Percentiles rank a stretch among this genome's conserved stretches.
Evolutionary conservation across 2,888 invertebrate species (phyloP).

Genomic region (Bombylius major): DNA sequence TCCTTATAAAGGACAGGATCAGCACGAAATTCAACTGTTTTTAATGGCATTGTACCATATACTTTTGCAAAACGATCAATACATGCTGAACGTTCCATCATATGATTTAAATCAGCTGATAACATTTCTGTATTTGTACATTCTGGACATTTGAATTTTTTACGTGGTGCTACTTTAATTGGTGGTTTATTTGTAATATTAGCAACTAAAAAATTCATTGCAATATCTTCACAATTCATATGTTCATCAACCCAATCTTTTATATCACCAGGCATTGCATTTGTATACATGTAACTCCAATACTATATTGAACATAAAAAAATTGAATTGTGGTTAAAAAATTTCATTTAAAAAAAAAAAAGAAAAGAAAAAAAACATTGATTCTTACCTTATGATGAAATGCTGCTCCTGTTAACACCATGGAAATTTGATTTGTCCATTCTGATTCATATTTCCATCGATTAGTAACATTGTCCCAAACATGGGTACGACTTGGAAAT

Average conservation of each 20-base stretch:
- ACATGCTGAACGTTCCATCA: slow-evolving; percentile 85
- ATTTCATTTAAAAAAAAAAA: neutral
- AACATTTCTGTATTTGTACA: slow-evolving; percentile 89
- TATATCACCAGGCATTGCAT: slow-evolving; percentile 72
- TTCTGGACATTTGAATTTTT: slow-evolving; percentile 94
- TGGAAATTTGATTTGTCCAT: slow-evolving; percentile 93
- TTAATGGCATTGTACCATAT: slow-evolving; percentile 79
- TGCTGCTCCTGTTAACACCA: slow-evolving; percentile 93
- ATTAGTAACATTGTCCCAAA: slow-evolving; percentile 78
- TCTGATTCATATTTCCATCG: slow-evolving; percentile 93
- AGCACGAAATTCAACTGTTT: slow-evolving; percentile 82
- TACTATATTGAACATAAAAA: slow-evolving; percentile 38
- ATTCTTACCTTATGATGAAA: slow-evolving; percentile 79
- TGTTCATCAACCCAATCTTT: slow-evolving; percentile 85
- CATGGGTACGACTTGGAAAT: slow-evolving; percentile 87
- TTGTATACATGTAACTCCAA: slow-evolving; percentile 90
- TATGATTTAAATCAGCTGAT: slow-evolving; percentile 82
- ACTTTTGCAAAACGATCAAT: slow-evolving; percentile 65
- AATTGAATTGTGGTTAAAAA: neutral
- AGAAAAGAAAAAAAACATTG: no score
- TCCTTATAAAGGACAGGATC: slow-evolving; percentile 90
- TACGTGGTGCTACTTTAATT: slow-evolving; percentile 86
- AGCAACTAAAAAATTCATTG: slow-evolving; percentile 94
- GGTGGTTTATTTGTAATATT: slow-evolving; percentile 89
- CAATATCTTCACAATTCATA: slow-evolving; percentile 97